These are phyloP conservation scores for Ambastaia sidthimunki DNA, from an alignment of 2,797 vertebrate genomes.

Conservation along the genomic window DNA sequence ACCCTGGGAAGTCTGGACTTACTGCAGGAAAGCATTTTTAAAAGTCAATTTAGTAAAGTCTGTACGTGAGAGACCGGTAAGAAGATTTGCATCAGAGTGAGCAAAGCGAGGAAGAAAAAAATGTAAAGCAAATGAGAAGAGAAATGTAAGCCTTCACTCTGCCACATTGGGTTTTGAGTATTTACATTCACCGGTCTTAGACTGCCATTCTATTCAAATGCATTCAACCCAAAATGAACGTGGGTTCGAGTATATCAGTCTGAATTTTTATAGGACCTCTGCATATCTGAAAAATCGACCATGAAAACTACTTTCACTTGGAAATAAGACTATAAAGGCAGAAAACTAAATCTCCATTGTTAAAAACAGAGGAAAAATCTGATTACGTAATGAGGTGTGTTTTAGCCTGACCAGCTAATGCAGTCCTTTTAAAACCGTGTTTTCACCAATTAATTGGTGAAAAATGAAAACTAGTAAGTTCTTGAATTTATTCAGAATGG, in stretches of 20 bases:
- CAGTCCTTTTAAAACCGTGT: neutral
- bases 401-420: neutral
- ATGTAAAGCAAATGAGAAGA: constrained; percentile 37
- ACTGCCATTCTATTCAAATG: constrained; percentile 22
- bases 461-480: constrained; percentile 31
- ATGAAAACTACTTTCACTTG: neutral
- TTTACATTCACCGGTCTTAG: constrained; percentile 36
- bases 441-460: neutral
- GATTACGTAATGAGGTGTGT: neutral
- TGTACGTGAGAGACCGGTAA: constrained; percentile 10
- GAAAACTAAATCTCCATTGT: neutral
- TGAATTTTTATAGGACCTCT: constrained; percentile 15
- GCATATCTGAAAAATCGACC: constrained; percentile 25
- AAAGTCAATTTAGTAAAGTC: constrained; percentile 51
- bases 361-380: neutral
- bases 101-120: constrained; percentile 28
- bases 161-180: constrained; percentile 36
- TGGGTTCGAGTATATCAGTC: constrained; percentile 24
- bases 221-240: constrained; percentile 10
- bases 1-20: constrained; percentile 46
- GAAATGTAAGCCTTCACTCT: constrained; percentile 18
- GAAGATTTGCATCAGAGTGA: constrained; percentile 46
- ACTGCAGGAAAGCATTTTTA: constrained; percentile 35
- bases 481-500: constrained; percentile 35
- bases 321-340: constrained; percentile 7